Evolutionary conservation across 2,113 vertebrate species (phyloP).

Genomic region (Nipponia nippon): DNA sequence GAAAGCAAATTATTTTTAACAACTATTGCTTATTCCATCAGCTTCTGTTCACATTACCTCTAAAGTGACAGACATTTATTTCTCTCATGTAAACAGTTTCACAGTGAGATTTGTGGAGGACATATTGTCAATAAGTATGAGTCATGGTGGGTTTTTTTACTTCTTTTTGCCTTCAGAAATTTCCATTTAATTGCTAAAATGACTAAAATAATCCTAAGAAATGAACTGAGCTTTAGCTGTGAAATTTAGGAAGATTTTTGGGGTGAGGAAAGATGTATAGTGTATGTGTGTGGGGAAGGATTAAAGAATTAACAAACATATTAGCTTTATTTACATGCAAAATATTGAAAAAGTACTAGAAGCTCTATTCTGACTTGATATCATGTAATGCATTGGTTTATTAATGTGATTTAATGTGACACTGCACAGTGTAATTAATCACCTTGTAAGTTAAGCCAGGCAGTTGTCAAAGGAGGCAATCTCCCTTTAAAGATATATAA

Average conservation of each 20-base stretch:
- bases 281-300: accelerated
- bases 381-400: not conserved
- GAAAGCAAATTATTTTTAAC: not conserved
- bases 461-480: not conserved
- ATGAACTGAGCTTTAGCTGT: not conserved
- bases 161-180: not conserved
- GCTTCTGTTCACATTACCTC: not conserved
- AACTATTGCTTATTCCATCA: not conserved
- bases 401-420: not conserved
- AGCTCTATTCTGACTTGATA: not conserved
- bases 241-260: not conserved
- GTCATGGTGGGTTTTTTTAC: accelerated
- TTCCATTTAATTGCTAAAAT: not conserved
- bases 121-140: not conserved
- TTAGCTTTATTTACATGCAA: not conserved
- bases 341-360: not conserved
- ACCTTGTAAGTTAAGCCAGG: not conserved
- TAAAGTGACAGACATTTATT: not conserved
- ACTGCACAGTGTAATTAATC: not conserved
- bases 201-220: not conserved
- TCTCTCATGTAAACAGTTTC: not conserved
- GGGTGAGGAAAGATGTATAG: not conserved
- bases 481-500: not conserved
- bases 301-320: not conserved
- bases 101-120: not conserved